A percentile compares a stretch with the other conserved stretches of the same genome.
phyloP scores from a whole-genome alignment of 2,797 vertebrate genomes.

The Pterois miles region DNA sequence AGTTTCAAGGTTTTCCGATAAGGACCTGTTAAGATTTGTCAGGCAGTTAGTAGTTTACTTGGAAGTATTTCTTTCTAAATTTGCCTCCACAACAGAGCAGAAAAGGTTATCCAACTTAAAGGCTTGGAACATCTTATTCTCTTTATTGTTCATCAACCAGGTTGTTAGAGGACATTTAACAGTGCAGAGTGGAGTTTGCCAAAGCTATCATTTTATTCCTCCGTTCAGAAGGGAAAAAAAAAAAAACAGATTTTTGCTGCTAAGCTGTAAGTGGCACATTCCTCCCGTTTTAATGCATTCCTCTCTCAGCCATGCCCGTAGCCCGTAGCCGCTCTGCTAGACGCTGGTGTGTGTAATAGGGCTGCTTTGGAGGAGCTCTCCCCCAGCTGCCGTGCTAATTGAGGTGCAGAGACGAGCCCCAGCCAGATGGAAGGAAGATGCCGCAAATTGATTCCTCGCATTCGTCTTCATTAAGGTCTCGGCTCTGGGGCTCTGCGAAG shows the following conservation, averaged over 20 bases:
- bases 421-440: constrained; percentile 85
- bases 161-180: constrained; percentile 33
- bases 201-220: constrained; percentile 43
- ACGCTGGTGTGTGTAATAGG: constrained; percentile 73
- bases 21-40: background rate
- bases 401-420: constrained; percentile 78
- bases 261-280: constrained; percentile 66
- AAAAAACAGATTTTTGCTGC: constrained; percentile 35
- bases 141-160: constrained; percentile 27
- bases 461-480: constrained; percentile 87
- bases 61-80: background rate
- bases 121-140: background rate
- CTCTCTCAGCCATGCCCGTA: constrained; percentile 54
- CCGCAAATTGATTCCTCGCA: constrained; percentile 85
- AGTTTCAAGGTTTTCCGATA: background rate
- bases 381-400: constrained; percentile 85
- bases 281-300: constrained; percentile 46
- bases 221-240: constrained; percentile 20
- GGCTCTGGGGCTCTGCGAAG: constrained; percentile 72
- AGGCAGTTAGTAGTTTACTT: background rate
- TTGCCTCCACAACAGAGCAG: constrained; percentile 1
- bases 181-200: constrained; percentile 25
- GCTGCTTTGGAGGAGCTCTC: constrained; percentile 76
- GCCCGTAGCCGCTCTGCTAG: constrained; percentile 62
- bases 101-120: background rate